phyloP scores from a whole-genome alignment of 1,140 invertebrate species.

The Euura saliciscinereae region DNA sequence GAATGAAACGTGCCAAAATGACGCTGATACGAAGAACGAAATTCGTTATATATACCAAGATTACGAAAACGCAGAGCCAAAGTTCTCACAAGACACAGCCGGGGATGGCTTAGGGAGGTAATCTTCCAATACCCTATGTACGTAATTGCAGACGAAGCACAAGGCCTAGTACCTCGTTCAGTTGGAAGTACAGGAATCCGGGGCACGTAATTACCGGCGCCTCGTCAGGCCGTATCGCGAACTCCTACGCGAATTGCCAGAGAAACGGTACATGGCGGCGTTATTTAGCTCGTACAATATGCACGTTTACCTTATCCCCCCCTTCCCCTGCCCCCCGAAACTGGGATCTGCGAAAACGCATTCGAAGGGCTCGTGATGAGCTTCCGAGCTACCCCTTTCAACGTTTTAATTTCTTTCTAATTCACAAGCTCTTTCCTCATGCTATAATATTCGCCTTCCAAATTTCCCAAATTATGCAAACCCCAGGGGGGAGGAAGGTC shows the following conservation, averaged over 20 bases:
- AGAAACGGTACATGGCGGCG: neutral
- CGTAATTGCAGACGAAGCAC: conserved; percentile 1
- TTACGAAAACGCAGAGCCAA: too few species aligned
- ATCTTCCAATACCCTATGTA: neutral
- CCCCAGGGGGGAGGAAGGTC: neutral
- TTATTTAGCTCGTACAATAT: neutral
- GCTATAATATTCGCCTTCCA: too few species aligned
- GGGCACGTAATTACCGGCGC: neutral
- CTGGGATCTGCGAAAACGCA: too few species aligned
- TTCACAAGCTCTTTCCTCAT: too few species aligned
- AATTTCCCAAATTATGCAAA: too few species aligned
- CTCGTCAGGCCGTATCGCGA: neutral
- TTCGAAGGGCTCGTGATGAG: too few species aligned
- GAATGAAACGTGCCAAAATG: too few species aligned
- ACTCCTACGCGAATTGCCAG: neutral
- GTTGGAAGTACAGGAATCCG: neutral
- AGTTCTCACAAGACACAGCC: too few species aligned
- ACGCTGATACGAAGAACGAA: too few species aligned
- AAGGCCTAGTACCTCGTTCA: neutral
- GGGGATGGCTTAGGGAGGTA: neutral
- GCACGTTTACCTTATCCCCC: neutral
- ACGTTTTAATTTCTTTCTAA: too few species aligned
- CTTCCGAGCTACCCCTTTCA: too few species aligned
- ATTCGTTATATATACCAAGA: too few species aligned
- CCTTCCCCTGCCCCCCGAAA: neutral